A percentile compares a stretch with the other conserved stretches of the same genome.
Conservation (phyloP, 2,888 invertebrate genomes). For the Agrotis ipsilon region DNA sequence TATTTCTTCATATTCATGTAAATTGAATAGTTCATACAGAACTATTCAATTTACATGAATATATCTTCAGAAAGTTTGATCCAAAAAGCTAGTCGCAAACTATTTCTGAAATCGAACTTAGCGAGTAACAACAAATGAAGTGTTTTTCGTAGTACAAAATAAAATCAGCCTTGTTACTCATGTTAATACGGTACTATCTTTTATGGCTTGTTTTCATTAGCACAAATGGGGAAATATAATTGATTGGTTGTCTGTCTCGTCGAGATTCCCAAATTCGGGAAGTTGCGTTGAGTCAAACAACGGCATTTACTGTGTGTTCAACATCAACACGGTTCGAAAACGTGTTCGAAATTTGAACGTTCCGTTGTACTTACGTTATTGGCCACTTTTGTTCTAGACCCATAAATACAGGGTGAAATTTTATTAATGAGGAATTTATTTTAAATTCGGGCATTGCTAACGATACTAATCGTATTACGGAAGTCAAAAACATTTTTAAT, state of each 20-base stretch:
- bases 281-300: constrained; percentile 8
- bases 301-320: constrained; percentile 1
- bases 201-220: constrained; percentile 36
- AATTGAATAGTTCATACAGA: neutral
- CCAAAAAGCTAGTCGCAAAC: too few species aligned
- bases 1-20: too few species aligned
- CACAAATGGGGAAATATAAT: constrained; percentile 12
- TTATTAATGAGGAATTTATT: too few species aligned
- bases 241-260: constrained; percentile 14
- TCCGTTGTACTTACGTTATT: too few species aligned
- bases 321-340: neutral
- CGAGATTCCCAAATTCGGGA: neutral
- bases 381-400: neutral
- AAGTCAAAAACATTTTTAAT: too few species aligned
- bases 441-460: too few species aligned
- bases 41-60: neutral
- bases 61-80: neutral
- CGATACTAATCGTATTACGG: too few species aligned
- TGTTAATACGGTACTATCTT: constrained; percentile 10
- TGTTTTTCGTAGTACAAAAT: neutral
- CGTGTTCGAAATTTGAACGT: neutral
- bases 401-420: too few species aligned
- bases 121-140: neutral
- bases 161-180: neutral
- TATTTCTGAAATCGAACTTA: too few species aligned